Base-by-base conservation (phyloP, 92 coral and sea anemone species). In the Porites rus region DNA sequence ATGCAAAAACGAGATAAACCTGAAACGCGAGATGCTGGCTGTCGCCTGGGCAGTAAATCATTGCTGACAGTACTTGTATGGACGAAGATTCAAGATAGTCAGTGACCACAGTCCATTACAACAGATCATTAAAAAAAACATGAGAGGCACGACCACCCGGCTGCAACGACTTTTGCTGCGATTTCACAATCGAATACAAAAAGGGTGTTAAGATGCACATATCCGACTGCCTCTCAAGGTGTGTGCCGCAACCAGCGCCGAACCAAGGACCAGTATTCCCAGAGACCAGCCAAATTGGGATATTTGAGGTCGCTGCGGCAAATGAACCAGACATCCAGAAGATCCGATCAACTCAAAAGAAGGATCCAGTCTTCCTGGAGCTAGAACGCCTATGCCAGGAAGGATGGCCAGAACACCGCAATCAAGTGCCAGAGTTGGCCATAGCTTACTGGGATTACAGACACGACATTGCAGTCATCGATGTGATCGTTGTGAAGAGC, bases 41-140 rank as follows among this genome's bases (percentile, higher is more conserved):
- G 87, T 90, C 69, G 92, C 92, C 92, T 89, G 90, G 92, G 92
- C 90, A 38, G 92, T 89, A 81, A 89, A 89, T 84, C 92, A 89
- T 79, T 89, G 84, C 92, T 86, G 86, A 85, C 92, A 89, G 86
- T 89, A 89, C 68, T 83, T 58, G 75, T 90, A 90, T 90, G 92
- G 92, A 78, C 90, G 87, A 70, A 90, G 87, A 90, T 85, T 85
- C 90, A 85, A 90, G 92, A 79, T 85, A 79, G 84, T 89, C 92
- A 89, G 90, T 79, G 90, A 90, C 89, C 92, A 89, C 89, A 89
- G 89, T 46, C 89, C 85, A 70, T 82, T 89, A 43, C 89, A 89
- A 25, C 90, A 85, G 87, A 90, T 90, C 82, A 78, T 90, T 80
- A 84, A 89, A 86, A 89, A 89, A 84, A 89, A 84, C 86, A 89